phyloP scores from a whole-genome alignment of 1,140 invertebrate species.

The Dryas iulia region DNA sequence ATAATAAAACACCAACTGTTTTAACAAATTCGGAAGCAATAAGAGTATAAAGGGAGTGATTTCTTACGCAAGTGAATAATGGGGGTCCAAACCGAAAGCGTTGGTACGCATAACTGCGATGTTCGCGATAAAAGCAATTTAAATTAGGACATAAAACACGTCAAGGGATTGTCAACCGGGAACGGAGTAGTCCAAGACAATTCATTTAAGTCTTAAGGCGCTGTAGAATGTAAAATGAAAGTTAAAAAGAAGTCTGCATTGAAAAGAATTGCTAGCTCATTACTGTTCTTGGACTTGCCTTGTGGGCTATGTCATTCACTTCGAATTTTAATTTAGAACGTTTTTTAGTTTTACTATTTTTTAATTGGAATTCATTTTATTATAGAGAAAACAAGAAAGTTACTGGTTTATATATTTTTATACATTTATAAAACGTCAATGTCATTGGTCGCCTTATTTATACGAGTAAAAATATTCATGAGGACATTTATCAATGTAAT shows the following conservation, averaged over 20 bases:
- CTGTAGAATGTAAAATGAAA: slow-evolving; percentile 48
- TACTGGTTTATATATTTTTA: not conserved
- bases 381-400: not conserved
- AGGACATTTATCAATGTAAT: too few species aligned
- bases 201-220: slow-evolving; percentile 61
- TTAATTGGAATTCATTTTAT: not conserved
- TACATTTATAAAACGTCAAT: not conserved
- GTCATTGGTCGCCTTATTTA: too few species aligned
- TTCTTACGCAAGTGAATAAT: slow-evolving; percentile 49
- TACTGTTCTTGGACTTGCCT: slow-evolving; percentile 36
- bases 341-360: slow-evolving; percentile 11
- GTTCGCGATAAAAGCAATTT: slow-evolving; percentile 64
- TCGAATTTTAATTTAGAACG: slow-evolving; percentile 28
- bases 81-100: slow-evolving; percentile 32
- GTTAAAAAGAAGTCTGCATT: slow-evolving; percentile 49
- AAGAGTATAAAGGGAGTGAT: slow-evolving; percentile 4
- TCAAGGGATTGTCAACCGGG: slow-evolving; percentile 62
- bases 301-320: slow-evolving; percentile 29
- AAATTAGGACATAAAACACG: slow-evolving; percentile 72
- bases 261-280: slow-evolving; percentile 50
- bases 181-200: slow-evolving; percentile 46
- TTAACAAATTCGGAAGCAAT: slow-evolving; percentile 10
- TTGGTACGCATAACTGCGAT: slow-evolving; percentile 45
- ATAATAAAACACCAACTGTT: slow-evolving; percentile 1
- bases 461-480: too few species aligned